Conservation (phyloP, 2,797 vertebrate species). For the Oreochromis grahami region DNA sequence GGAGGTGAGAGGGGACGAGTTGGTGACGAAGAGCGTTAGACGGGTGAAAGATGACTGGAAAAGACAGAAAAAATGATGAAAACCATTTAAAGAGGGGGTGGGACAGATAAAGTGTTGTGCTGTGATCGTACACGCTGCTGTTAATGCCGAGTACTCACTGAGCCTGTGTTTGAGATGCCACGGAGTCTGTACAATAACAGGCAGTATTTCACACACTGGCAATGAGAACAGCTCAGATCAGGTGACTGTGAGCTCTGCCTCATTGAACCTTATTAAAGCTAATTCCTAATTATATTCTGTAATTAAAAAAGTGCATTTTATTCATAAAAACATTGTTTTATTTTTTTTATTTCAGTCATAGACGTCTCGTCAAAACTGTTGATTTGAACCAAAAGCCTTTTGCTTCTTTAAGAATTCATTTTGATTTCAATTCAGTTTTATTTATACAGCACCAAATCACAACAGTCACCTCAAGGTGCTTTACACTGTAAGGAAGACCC, state of each 20-base stretch:
- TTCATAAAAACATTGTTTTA: not conserved
- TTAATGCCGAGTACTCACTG: accelerated
- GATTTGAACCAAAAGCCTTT: not conserved
- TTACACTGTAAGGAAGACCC: accelerated
- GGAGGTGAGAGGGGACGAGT: not conserved
- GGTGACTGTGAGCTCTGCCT: accelerated
- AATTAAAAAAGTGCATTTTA: not conserved
- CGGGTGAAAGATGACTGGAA: not conserved
- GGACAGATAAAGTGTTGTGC: not conserved
- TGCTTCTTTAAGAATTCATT: not conserved
- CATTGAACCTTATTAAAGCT: not conserved
- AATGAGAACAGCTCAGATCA: accelerated
- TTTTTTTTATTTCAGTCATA: not conserved
- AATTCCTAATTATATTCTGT: not conserved
- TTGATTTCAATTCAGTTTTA: accelerated
- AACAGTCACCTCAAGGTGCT: accelerated
- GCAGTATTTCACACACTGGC: not conserved
- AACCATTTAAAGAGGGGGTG: no score
- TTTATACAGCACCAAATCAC: accelerated
- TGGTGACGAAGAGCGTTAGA: accelerated
- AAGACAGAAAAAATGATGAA: accelerated
- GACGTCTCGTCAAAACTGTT: not conserved
- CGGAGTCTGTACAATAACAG: accelerated
- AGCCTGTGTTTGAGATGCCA: not conserved
- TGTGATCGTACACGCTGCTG: not conserved